Evolutionary conservation across 1,140 invertebrate species (phyloP).

Genomic region (Ceratosolen solmsi): DNA sequence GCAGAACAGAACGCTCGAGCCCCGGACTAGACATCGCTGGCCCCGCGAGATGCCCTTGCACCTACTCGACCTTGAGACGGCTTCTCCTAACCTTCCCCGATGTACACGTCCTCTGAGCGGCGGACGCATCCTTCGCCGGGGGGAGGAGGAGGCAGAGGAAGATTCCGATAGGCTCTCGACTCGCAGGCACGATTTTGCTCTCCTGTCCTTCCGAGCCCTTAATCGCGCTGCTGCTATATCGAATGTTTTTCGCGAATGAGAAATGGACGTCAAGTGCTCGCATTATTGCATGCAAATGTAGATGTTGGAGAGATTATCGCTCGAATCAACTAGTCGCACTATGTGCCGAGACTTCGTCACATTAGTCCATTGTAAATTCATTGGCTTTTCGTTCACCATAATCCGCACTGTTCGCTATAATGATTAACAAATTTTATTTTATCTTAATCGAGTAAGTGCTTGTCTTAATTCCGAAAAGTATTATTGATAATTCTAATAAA

Average conservation of each 20-base stretch:
- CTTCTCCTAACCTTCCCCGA: slow-evolving; percentile 58
- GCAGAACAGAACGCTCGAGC: slow-evolving; percentile 36
- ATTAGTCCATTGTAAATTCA: no score
- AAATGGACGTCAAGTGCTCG: background rate
- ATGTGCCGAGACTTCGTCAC: no score
- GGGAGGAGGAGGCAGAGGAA: slow-evolving; percentile 5
- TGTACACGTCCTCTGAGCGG: slow-evolving; percentile 36
- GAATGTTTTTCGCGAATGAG: slow-evolving; percentile 17
- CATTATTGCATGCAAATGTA: no score
- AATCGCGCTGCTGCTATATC: background rate
- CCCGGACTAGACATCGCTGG: slow-evolving; percentile 55
- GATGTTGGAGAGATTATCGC: no score
- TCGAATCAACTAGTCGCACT: no score
- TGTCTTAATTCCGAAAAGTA: no score
- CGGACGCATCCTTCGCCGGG: slow-evolving; percentile 26
- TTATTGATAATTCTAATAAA: no score
- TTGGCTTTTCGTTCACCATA: no score
- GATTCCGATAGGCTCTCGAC: slow-evolving; percentile 23
- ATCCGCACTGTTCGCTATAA: no score
- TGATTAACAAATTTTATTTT: no score
- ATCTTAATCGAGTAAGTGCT: no score
- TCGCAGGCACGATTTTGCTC: slow-evolving; percentile 13
- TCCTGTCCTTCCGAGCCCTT: background rate
- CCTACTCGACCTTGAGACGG: slow-evolving; percentile 62
- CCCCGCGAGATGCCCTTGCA: slow-evolving; percentile 59